A percentile compares a stretch with the other conserved stretches of the same genome.
Conservation (phyloP, 2,113 vertebrate species). For the Otus sunia region DNA sequence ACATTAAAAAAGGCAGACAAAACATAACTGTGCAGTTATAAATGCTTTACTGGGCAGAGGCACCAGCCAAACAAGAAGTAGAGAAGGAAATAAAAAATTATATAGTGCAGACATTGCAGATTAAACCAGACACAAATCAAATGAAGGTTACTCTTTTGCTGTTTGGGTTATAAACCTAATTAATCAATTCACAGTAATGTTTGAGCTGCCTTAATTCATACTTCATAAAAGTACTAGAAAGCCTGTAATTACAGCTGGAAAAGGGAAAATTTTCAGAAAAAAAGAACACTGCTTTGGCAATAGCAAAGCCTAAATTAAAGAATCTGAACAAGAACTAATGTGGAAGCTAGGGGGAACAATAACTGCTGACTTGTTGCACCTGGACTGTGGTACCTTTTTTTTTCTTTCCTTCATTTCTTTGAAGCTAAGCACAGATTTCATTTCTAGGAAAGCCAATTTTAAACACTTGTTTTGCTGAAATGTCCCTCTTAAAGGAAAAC, state of each 20-base stretch:
- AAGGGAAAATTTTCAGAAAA: not conserved
- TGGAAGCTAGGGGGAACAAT: rapidly evolving
- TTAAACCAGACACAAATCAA: not conserved
- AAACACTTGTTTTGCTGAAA: not conserved
- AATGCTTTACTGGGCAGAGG: not conserved
- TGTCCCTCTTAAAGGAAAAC: not conserved
- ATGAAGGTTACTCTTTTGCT: not conserved
- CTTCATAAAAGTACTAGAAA: not conserved
- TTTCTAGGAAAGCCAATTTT: not conserved
- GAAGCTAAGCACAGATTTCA: not conserved
- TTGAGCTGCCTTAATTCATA: not conserved
- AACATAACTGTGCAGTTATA: not conserved
- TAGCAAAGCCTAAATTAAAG: not conserved
- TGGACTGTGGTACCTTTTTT: not conserved
- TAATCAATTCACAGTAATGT: not conserved
- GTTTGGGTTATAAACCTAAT: not conserved
- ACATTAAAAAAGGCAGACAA: not conserved
- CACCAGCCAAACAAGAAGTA: not conserved
- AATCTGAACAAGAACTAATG: not conserved
- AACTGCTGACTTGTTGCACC: not conserved
- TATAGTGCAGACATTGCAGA: not conserved
- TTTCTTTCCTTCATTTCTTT: not conserved
- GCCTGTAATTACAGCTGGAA: not conserved
- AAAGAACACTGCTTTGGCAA: not conserved
- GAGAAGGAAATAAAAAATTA: not conserved